Conservation (phyloP, 1,140 invertebrate species). For the Calliphora vicina region DNA sequence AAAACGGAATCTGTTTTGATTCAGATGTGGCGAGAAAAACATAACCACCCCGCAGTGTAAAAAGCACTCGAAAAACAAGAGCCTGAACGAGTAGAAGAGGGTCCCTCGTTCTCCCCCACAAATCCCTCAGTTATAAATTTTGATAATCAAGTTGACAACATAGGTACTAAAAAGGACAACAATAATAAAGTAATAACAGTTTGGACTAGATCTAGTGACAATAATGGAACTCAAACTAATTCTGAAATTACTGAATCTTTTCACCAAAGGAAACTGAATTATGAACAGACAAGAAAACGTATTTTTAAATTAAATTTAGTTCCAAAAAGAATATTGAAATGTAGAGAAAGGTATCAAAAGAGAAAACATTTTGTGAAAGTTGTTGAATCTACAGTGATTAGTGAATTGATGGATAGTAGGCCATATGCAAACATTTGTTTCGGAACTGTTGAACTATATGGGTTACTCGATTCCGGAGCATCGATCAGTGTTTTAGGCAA, state of each 20-base stretch:
- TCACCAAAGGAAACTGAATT: neutral
- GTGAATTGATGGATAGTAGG: too few relatives aligned
- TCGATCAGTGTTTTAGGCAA: conserved; percentile 21
- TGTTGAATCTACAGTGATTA: too few relatives aligned
- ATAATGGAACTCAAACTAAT: too few relatives aligned
- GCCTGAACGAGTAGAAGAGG: too few relatives aligned
- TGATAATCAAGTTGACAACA: neutral
- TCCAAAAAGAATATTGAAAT: neutral
- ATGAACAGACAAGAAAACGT: neutral
- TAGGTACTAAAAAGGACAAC: neutral
- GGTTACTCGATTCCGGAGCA: conserved; percentile 18
- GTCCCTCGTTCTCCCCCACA: neutral
- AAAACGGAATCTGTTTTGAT: conserved; percentile 14
- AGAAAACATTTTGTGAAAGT: too few relatives aligned
- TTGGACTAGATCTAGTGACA: too few relatives aligned
- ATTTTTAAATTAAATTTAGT: neutral
- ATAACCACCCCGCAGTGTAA: neutral
- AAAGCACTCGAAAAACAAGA: too few relatives aligned
- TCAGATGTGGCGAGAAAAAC: conserved; percentile 17
- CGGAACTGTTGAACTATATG: neutral
- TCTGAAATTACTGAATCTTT: too few relatives aligned
- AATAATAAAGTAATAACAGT: too few relatives aligned
- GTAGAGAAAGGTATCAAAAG: neutral
- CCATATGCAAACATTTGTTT: neutral
- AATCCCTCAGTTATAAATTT: neutral